A percentile compares a stretch with the other conserved stretches of the same genome.
These are phyloP conservation scores for Neoitamus cyanurus DNA, from an alignment of 2,888 invertebrate species.

Conservation along the genomic window DNA sequence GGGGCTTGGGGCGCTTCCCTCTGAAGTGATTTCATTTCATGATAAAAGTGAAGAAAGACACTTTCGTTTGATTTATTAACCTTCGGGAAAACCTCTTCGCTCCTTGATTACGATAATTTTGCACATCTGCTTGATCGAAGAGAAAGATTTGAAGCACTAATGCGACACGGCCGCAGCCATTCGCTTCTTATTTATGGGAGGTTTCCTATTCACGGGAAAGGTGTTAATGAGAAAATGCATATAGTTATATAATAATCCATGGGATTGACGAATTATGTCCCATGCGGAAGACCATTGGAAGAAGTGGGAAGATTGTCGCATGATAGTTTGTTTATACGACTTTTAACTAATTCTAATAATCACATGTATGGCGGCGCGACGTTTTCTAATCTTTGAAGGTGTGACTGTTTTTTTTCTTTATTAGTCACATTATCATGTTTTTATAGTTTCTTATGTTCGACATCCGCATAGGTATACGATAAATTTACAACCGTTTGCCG, in stretches of 20 bases:
- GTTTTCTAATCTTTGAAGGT: not conserved
- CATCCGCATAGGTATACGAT: not conserved
- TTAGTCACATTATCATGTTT: not conserved
- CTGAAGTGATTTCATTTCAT: not conserved
- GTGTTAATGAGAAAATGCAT: not conserved
- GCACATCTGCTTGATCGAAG: not conserved
- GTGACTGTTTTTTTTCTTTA: not conserved
- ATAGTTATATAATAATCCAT: not conserved
- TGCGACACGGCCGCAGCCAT: not conserved
- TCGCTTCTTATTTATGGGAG: not conserved
- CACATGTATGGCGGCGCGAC: not conserved
- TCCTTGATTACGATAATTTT: not conserved
- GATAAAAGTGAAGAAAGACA: not conserved
- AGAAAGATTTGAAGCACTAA: not conserved
- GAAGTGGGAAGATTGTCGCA: not conserved
- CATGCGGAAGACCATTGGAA: not conserved
- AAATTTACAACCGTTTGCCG: not conserved
- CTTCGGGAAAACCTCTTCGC: not conserved
- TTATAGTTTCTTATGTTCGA: not conserved
- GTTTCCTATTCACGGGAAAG: not conserved
- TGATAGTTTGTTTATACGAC: not conserved
- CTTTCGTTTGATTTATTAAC: conserved; percentile 5
- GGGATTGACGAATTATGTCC: not conserved
- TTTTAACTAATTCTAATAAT: not conserved
- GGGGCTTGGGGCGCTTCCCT: not conserved